A percentile compares a stretch with the other conserved stretches of the same genome.
These are phyloP conservation scores for Chamaea fasciata DNA, from an alignment of 2,113 vertebrate species.

Conservation along the genomic window DNA sequence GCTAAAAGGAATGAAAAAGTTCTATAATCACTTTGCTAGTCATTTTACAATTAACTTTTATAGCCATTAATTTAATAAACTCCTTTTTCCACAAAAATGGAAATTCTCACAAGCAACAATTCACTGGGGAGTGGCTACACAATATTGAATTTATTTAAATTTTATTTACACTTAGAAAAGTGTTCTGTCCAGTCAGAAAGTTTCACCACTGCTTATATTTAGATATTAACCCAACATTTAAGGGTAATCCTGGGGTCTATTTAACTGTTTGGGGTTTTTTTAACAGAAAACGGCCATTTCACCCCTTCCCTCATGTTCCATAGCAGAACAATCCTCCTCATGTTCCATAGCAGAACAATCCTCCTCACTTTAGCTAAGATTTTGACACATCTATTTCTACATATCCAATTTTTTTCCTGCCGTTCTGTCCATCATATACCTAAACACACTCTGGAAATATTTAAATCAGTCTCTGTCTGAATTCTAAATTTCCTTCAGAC, in stretches of 20 bases:
- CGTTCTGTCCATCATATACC: background rate
- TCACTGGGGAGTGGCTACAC: background rate
- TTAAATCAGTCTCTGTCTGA: background rate
- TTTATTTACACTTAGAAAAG: background rate
- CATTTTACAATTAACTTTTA: background rate
- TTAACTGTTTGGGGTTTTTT: background rate
- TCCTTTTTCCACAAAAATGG: background rate
- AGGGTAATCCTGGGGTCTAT: background rate
- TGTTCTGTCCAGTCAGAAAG: background rate
- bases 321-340: background rate
- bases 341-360: background rate
- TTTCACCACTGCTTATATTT: background rate
- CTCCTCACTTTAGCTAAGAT: background rate
- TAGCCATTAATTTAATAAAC: rapidly evolving
- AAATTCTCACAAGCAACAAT: background rate
- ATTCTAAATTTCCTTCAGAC: background rate
- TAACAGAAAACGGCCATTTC: background rate
- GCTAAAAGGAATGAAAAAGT: background rate
- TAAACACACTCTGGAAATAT: background rate
- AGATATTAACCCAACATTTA: background rate
- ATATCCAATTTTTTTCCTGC: background rate
- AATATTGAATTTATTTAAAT: background rate
- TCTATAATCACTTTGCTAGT: background rate
- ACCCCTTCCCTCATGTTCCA: background rate
- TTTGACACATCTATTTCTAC: background rate